A percentile compares a stretch with the other conserved stretches of the same genome.
phyloP scores from a whole-genome alignment of 2,888 invertebrate genomes.

The Harpalus rufipes region DNA sequence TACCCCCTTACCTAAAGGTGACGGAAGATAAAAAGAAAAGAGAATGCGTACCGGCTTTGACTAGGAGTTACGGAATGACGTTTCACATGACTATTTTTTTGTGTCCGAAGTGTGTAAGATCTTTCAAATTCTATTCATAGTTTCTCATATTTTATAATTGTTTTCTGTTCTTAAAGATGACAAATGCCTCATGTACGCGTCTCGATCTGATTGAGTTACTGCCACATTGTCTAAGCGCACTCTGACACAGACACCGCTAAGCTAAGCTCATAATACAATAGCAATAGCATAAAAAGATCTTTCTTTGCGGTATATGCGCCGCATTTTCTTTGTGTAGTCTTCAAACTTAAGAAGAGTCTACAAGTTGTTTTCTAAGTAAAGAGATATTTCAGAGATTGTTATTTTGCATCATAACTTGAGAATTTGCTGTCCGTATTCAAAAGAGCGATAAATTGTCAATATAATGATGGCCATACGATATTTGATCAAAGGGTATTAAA shows the following conservation, averaged over 20 bases:
- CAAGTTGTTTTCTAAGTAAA: background rate
- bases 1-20: no score
- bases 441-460: no score
- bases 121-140: no score
- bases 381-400: background rate
- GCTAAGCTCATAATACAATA: conserved; percentile 6
- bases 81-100: no score
- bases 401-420: background rate
- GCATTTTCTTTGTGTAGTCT: background rate
- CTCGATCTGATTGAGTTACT: conserved; percentile 31
- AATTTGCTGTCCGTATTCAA: no score
- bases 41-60: no score
- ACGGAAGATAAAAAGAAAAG: no score
- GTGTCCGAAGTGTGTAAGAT: no score
- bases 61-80: no score
- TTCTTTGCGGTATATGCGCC: background rate
- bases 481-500: no score
- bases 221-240: conserved; percentile 21
- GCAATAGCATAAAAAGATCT: background rate
- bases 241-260: conserved; percentile 12
- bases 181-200: background rate
- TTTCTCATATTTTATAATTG: no score
- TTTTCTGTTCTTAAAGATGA: background rate
- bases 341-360: background rate
- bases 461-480: no score